These are phyloP conservation scores for Trichomalopsis sarcophagae DNA, from an alignment of 1,140 invertebrate genomes.

Conservation along the genomic window DNA sequence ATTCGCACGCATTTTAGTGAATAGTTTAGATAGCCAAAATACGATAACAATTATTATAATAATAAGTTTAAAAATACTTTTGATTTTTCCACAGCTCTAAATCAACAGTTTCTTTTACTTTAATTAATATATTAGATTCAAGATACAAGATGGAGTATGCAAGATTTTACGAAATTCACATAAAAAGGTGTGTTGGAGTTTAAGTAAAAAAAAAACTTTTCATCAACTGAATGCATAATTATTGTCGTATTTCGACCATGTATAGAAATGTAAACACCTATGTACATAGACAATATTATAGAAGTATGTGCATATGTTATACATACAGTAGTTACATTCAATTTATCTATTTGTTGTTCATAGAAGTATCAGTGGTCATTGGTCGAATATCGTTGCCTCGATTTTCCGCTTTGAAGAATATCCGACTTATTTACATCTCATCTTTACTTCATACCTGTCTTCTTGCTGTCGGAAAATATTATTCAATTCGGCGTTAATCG, in stretches of 20 bases:
- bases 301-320: constrained; percentile 36
- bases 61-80: constrained; percentile 10
- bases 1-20: constrained; percentile 48
- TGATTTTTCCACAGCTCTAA: constrained; percentile 23
- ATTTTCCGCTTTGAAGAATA: constrained; percentile 35
- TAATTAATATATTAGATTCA: background rate
- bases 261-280: constrained; percentile 43
- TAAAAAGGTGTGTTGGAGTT: background rate
- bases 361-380: background rate
- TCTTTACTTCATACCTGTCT: background rate
- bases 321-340: constrained; percentile 35
- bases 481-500: background rate
- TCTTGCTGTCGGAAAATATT: background rate
- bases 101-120: background rate
- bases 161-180: constrained; percentile 4
- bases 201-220: background rate
- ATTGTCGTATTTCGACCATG: constrained; percentile 42
- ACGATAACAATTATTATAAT: constrained; percentile 41
- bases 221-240: constrained; percentile 27
- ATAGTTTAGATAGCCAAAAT: constrained; percentile 31
- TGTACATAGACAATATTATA: constrained; percentile 37
- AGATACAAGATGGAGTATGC: background rate
- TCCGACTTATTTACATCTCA: background rate
- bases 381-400: background rate
- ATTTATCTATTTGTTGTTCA: constrained; percentile 20